These are phyloP conservation scores for Xerus inauris DNA, from an alignment of 2,113 vertebrate species.

Conservation along the genomic window DNA sequence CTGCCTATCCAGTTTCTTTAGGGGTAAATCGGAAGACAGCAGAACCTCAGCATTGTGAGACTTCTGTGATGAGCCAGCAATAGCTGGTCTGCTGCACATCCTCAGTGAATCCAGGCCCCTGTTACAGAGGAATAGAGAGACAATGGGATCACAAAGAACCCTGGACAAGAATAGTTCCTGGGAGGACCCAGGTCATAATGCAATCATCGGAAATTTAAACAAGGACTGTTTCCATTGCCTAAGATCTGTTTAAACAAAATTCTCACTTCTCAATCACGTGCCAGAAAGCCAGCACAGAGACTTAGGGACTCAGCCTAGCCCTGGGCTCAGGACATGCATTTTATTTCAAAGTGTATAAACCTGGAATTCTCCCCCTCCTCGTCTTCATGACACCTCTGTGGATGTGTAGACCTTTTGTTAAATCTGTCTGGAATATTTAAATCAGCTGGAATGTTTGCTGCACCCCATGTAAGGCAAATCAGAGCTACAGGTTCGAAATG, in stretches of 20 bases:
- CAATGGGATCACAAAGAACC: neutral
- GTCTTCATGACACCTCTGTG: neutral
- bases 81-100: neutral
- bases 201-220: neutral
- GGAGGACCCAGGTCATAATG: neutral
- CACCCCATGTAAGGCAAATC: neutral
- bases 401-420: constrained; percentile 47
- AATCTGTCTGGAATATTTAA: constrained; percentile 14
- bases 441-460: neutral
- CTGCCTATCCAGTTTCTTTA: neutral
- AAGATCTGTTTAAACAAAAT: neutral
- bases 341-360: constrained; percentile 50
- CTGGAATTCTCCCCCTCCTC: neutral
- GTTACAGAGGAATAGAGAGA: neutral
- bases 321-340: neutral
- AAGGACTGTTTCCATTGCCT: neutral
- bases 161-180: neutral
- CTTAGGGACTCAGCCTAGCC: constrained; percentile 1
- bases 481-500: neutral
- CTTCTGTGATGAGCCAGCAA: neutral
- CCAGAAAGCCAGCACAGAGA: neutral
- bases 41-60: neutral
- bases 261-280: neutral
- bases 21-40: neutral
- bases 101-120: neutral